These are phyloP conservation scores for Ctenoplectra terminalis DNA, from an alignment of 1,140 invertebrate genomes.

Conservation along the genomic window DNA sequence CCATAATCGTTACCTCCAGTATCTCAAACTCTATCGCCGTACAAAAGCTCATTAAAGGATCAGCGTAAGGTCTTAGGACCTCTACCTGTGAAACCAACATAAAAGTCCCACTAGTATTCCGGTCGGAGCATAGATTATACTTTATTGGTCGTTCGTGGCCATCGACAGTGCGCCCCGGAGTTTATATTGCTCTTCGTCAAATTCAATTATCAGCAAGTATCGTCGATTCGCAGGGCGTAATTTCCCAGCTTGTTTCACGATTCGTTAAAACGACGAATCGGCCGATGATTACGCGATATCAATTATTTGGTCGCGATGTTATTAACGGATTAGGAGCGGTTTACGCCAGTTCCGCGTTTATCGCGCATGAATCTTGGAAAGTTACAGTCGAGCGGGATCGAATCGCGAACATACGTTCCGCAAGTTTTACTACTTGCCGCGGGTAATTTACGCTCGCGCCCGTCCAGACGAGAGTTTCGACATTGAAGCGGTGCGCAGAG, in stretches of 20 bases:
- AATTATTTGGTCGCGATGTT: constrained; percentile 55
- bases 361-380: constrained; percentile 56
- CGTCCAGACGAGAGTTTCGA: constrained; percentile 22
- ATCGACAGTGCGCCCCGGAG: background rate
- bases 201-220: constrained; percentile 50
- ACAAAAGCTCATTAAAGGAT: background rate
- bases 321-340: constrained; percentile 67
- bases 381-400: constrained; percentile 3
- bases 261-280: constrained; percentile 20
- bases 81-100: constrained; percentile 2
- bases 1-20: background rate
- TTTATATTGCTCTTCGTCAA: constrained; percentile 31
- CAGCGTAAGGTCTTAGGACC: background rate
- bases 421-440: constrained; percentile 30
- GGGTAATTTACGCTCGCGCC: constrained; percentile 29
- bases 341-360: constrained; percentile 15
- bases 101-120: constrained; percentile 8
- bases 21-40: background rate
- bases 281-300: constrained; percentile 52
- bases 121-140: constrained; percentile 16
- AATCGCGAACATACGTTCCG: constrained; percentile 25
- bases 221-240: constrained; percentile 16
- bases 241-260: constrained; percentile 27
- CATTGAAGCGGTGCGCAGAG: constrained; percentile 11
- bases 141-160: constrained; percentile 39